phyloP scores from a whole-genome alignment of 1,140 invertebrate genomes.

The Penaeus vannamei region DNA sequence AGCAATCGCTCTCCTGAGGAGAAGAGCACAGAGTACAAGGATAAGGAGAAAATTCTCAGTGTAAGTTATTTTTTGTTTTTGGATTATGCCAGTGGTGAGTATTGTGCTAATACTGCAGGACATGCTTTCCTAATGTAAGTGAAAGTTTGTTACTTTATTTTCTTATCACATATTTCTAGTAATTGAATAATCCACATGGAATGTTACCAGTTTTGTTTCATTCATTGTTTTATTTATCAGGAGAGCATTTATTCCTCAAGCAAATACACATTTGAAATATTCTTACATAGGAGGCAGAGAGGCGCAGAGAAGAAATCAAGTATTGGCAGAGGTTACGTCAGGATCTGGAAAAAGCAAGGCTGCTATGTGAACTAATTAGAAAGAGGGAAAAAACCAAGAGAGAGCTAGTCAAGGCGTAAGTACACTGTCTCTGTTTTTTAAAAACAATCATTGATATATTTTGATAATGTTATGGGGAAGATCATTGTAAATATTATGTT shows the following conservation, averaged over 20 bases:
- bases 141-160: no score
- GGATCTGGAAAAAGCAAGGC: slow-evolving; percentile 92
- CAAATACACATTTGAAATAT: no score
- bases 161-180: no score
- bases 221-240: no score
- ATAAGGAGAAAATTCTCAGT: slow-evolving; percentile 56
- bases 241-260: no score
- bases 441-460: neutral
- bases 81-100: neutral
- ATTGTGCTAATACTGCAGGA: no score
- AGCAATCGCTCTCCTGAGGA: slow-evolving; percentile 65
- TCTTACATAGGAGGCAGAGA: slow-evolving; percentile 47
- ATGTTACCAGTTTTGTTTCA: no score
- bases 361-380: slow-evolving; percentile 93
- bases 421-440: slow-evolving; percentile 53
- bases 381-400: slow-evolving; percentile 96
- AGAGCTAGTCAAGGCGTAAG: slow-evolving; percentile 84
- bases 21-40: slow-evolving; percentile 37
- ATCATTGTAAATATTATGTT: no score
- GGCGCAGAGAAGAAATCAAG: slow-evolving; percentile 82
- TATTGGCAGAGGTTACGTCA: slow-evolving; percentile 96
- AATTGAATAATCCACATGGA: no score
- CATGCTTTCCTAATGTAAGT: no score
- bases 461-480: neutral
- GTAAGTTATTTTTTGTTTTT: slow-evolving; percentile 43